These are phyloP conservation scores for Halocynthia roretzi DNA, from an alignment of 23 tunicate genomes.

Conservation along the genomic window DNA sequence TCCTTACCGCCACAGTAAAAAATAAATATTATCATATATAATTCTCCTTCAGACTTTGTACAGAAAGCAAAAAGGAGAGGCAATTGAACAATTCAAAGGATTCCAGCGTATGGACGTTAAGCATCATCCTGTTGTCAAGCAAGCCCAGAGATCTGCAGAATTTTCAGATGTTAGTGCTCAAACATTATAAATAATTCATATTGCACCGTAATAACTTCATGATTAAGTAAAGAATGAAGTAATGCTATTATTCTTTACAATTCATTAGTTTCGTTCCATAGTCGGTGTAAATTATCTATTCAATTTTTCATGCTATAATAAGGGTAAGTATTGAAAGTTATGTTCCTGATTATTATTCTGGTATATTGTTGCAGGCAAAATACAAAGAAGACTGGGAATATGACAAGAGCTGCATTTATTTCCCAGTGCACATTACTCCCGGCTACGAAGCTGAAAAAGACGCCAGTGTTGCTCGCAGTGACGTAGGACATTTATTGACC, in stretches of 20 bases:
- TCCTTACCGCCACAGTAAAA: background rate
- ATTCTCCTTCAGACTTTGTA: constrained; percentile 30
- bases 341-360: background rate
- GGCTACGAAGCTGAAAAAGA: constrained; percentile 6
- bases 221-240: no score
- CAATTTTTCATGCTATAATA: no score
- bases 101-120: constrained; percentile 53
- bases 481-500: background rate
- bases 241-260: no score
- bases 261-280: no score
- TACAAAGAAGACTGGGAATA: constrained; percentile 70
- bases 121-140: constrained; percentile 36
- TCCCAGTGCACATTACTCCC: constrained; percentile 83
- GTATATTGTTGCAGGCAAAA: constrained; percentile 19
- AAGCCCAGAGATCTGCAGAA: constrained; percentile 17
- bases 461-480: constrained; percentile 23
- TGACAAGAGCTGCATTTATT: constrained; percentile 71
- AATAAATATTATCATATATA: background rate
- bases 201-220: no score
- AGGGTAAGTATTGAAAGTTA: no score
- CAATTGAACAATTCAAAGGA: constrained; percentile 50
- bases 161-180: constrained; percentile 1
- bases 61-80: constrained; percentile 61
- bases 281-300: no score
- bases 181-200: background rate